phyloP scores from a whole-genome alignment of 1,140 invertebrate genomes.

The Aphaenogaster rudis region DNA sequence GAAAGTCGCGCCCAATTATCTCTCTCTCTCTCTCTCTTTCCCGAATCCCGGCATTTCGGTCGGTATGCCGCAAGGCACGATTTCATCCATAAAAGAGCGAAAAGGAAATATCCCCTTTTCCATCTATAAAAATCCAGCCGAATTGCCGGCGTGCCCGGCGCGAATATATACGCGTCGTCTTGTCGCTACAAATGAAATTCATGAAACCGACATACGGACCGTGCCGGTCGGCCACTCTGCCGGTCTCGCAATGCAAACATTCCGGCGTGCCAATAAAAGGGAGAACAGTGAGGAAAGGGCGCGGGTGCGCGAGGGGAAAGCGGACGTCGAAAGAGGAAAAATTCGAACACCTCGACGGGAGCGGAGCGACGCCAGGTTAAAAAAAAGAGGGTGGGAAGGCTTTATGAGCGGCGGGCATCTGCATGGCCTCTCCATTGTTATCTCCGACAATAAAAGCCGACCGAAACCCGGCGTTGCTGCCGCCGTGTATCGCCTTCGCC shows the following conservation, averaged over 20 bases:
- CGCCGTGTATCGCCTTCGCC: slow-evolving; percentile 1
- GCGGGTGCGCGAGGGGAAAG: background rate
- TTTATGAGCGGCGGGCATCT: slow-evolving; percentile 71
- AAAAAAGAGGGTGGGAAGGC: slow-evolving; percentile 50
- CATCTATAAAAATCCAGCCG: slow-evolving; percentile 50
- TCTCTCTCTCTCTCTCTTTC: background rate
- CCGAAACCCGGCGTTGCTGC: slow-evolving; percentile 46
- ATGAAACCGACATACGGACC: slow-evolving; percentile 65
- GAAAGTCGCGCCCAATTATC: slow-evolving; percentile 7
- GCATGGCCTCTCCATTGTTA: slow-evolving; percentile 73
- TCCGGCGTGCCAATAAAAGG: slow-evolving; percentile 65
- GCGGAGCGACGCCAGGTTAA: background rate
- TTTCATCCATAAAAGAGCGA: slow-evolving; percentile 12
- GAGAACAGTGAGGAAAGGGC: slow-evolving; percentile 19
- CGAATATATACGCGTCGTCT: slow-evolving; percentile 62
- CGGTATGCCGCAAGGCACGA: slow-evolving; percentile 12
- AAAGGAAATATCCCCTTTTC: slow-evolving; percentile 30
- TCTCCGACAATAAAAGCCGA: slow-evolving; percentile 74
- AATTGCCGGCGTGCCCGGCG: slow-evolving; percentile 35
- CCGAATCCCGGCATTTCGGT: background rate
- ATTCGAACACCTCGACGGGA: slow-evolving; percentile 68
- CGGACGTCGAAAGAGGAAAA: slow-evolving; percentile 68
- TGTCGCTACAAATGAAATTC: slow-evolving; percentile 68
- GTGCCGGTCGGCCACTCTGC: slow-evolving; percentile 38
- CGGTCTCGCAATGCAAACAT: slow-evolving; percentile 71